Evolutionary conservation across 2,797 vertebrate species (phyloP).

Genomic region (Scarus forsteni): DNA sequence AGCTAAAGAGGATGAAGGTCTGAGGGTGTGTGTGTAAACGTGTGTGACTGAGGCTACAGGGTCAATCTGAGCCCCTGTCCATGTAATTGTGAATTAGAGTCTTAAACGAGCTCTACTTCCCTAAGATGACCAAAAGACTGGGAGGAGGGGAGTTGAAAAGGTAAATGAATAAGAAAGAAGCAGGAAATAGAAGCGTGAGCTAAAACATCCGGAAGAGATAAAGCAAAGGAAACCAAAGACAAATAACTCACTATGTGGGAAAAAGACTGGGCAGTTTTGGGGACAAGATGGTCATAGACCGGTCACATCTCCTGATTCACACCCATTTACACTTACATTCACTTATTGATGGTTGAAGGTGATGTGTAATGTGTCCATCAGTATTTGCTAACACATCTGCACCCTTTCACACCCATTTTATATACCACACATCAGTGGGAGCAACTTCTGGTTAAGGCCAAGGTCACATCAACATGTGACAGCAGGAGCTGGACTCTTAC

Average conservation of each 20-base stretch:
- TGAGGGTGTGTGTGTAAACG: constrained; percentile 13
- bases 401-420: too few species aligned
- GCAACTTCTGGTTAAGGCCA: too few species aligned
- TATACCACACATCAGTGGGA: too few species aligned
- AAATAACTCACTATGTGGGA: not conserved
- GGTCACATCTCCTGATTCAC: too few species aligned
- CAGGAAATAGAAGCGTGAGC: not conserved
- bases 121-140: constrained; percentile 40
- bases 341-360: too few species aligned
- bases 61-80: constrained; percentile 65
- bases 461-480: too few species aligned
- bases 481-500: too few species aligned
- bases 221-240: not conserved
- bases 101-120: constrained; percentile 68
- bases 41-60: constrained; percentile 27
- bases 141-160: constrained; percentile 6
- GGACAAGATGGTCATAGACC: too few species aligned
- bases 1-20: not conserved
- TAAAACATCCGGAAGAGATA: not conserved
- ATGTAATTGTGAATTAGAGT: constrained; percentile 78
- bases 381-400: too few species aligned
- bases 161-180: constrained; percentile 23
- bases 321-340: too few species aligned
- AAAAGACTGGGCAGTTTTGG: too few species aligned
- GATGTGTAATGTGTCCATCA: too few species aligned